phyloP scores from a whole-genome alignment of 2,888 invertebrate species.

The Polyommatus icarus region DNA sequence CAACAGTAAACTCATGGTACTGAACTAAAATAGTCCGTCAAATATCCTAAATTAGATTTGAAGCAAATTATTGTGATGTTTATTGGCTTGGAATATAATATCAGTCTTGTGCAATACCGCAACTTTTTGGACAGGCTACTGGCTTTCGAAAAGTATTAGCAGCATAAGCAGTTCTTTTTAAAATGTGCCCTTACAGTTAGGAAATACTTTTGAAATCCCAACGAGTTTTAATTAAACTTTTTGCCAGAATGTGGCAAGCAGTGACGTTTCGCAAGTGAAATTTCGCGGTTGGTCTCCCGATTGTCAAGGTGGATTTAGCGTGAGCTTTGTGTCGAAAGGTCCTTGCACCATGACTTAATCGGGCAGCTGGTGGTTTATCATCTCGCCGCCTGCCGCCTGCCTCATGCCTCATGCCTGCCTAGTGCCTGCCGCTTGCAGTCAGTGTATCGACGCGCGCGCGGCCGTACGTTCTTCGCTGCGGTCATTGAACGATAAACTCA shows the following conservation, averaged over 20 bases:
- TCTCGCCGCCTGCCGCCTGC: slow-evolving; percentile 49
- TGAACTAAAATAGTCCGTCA: background rate
- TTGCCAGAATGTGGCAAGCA: slow-evolving; percentile 16
- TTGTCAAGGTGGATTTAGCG: slow-evolving; percentile 75
- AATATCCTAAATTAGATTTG: background rate
- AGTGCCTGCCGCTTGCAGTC: slow-evolving; percentile 56
- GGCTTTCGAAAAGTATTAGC: background rate
- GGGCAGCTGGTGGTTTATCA: slow-evolving; percentile 60
- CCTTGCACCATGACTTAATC: slow-evolving; percentile 77
- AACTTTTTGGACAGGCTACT: background rate
- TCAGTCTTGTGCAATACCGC: no score
- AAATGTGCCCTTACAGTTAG: background rate
- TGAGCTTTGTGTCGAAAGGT: slow-evolving; percentile 74
- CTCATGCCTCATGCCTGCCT: slow-evolving; percentile 45
- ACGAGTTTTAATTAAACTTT: slow-evolving; percentile 14
- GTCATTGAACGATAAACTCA: slow-evolving; percentile 35
- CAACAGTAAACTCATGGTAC: background rate
- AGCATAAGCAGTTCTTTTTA: background rate
- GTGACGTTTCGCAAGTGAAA: slow-evolving; percentile 52
- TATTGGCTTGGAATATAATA: no score
- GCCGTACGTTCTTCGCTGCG: slow-evolving; percentile 55
- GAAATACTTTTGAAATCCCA: background rate
- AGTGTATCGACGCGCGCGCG: slow-evolving; percentile 66
- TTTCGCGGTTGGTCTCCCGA: slow-evolving; percentile 57
- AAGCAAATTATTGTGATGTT: background rate